phyloP scores from a whole-genome alignment of 1,140 invertebrate species.

The Drosophila ambigua region DNA sequence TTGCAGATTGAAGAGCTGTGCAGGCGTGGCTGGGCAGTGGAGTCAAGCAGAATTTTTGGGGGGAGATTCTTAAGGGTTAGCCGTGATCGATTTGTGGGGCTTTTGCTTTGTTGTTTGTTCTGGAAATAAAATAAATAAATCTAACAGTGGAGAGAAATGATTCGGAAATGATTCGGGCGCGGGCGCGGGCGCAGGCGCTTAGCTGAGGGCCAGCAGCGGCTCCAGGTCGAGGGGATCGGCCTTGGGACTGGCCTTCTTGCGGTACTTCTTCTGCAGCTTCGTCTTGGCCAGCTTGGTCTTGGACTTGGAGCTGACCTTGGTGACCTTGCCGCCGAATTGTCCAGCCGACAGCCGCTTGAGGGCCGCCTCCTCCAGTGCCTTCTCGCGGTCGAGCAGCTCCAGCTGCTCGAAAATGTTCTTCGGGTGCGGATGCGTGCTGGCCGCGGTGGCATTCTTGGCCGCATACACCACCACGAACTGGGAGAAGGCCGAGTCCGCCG shows the following conservation, averaged over 20 bases:
- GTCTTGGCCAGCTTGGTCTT: conserved; percentile 87
- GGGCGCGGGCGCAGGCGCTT: conserved; percentile 37
- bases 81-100: neutral
- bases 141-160: conserved; percentile 34
- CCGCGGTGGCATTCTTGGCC: conserved; percentile 87
- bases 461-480: conserved; percentile 92
- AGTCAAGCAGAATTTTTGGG: too few relatives aligned
- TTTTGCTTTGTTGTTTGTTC: conserved; percentile 11
- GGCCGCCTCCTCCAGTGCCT: conserved; percentile 80
- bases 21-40: too few relatives aligned
- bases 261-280: conserved; percentile 86
- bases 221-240: conserved; percentile 83
- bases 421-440: conserved; percentile 85
- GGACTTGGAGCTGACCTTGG: conserved; percentile 87
- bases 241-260: conserved; percentile 85
- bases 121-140: conserved; percentile 57
- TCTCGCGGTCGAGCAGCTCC: conserved; percentile 88
- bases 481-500: conserved; percentile 91
- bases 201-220: conserved; percentile 89
- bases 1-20: neutral
- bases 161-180: conserved; percentile 5
- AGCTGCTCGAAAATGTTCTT: conserved; percentile 93
- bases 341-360: conserved; percentile 75
- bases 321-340: conserved; percentile 47
- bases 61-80: neutral